Percentiles rank a stretch among this genome's conserved stretches.
Conservation (phyloP, 2,113 vertebrate genomes). For the Rattus rattus region DNA sequence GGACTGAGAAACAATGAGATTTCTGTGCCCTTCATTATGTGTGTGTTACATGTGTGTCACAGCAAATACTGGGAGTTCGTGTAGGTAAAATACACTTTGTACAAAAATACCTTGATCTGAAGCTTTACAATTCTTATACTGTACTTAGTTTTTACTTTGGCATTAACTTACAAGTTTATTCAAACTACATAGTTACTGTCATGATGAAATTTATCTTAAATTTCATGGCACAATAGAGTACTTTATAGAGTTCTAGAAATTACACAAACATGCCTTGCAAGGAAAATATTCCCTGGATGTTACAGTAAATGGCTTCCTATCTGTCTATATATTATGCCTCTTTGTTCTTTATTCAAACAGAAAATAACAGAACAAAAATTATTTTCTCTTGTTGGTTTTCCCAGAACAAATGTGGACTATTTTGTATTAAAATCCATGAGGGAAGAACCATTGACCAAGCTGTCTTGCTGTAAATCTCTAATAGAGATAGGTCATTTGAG, state of each 20-base stretch:
- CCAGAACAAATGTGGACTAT: constrained; percentile 8
- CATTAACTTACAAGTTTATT: constrained; percentile 51
- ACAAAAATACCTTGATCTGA: background rate
- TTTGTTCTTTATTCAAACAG: constrained; percentile 34
- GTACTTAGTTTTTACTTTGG: background rate
- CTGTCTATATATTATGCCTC: background rate
- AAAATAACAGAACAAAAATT: constrained; percentile 32
- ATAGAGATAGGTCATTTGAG: background rate
- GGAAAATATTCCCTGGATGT: constrained; percentile 1
- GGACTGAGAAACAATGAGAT: background rate
- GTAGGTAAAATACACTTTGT: background rate
- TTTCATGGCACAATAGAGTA: constrained; percentile 25
- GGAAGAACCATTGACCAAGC: background rate
- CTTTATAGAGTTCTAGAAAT: background rate
- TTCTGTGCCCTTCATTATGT: background rate
- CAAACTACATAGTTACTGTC: background rate
- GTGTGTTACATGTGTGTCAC: background rate
- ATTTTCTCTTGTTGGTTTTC: constrained; percentile 42
- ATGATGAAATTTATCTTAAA: constrained; percentile 34
- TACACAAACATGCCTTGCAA: background rate
- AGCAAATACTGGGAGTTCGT: background rate
- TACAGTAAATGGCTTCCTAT: background rate
- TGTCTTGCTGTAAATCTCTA: constrained; percentile 35
- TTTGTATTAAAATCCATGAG: constrained; percentile 30
- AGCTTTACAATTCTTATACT: background rate